Base-by-base conservation (phyloP, 2,888 invertebrate species). In the Barypeithes pellucidus region DNA sequence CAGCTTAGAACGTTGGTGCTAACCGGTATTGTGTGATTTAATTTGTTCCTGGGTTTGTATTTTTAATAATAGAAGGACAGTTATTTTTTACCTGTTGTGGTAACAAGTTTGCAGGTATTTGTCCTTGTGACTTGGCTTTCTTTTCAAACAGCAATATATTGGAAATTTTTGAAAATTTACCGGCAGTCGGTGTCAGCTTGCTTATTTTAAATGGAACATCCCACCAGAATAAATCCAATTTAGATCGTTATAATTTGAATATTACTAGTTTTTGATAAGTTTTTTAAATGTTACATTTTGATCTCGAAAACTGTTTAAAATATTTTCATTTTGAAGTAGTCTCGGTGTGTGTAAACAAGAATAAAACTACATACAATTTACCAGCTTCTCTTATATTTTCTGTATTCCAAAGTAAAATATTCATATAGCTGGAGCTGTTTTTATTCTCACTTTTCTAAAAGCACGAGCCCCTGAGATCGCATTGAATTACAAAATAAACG, bases 401-500 rank as follows among this genome's bases (percentile, higher is more conserved):
- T 33, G 8, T 4, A n/a, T 20, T 52, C 1, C 3, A 22, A 12
- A 50, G 12, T 54, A 54, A 33, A 24, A 14, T 54, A 54, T 54
- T 54, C 54, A 54, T 54, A 33, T 54, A 33, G 16, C 33, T 4
- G 54, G 16, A 33, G 54, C 16, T 8, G 54, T 33, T 54, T 33
- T 54, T 54, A 54, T 14, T 54, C 33, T 33, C 54, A 54, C 29
- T 54, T 54, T 54, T 54, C 14, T 33, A 16, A 33, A 54, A 54
- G 52, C 54, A 14, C 16, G 24, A 54, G 29, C 33, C n/a, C 16
- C 24, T 16, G 54, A 11, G 29, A 52, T 52, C 24, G 33, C 33
- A 54, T 54, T 54, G 29, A 54, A 54, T 54, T 54, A 54, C 54
- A 54, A 54, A 54, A 54, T 54, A 54, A 54, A 54, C 33, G 33